A percentile compares a stretch with the other conserved stretches of the same genome.
These are phyloP conservation scores for Gobio occitaniae DNA, from an alignment of 2,797 vertebrate genomes.

Conservation along the genomic window DNA sequence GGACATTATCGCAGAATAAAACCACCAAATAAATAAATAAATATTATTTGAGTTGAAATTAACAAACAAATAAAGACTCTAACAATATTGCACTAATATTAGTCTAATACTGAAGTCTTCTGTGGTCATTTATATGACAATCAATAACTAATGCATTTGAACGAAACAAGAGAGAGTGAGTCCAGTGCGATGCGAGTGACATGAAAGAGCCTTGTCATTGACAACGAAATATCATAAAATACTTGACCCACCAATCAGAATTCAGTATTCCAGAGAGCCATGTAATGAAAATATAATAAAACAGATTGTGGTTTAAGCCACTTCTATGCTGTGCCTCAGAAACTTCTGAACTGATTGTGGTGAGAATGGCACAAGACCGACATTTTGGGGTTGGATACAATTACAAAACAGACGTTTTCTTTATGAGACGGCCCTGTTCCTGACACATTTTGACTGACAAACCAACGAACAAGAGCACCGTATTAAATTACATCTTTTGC, in stretches of 20 bases:
- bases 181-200: no score
- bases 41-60: background rate
- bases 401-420: background rate
- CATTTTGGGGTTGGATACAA: background rate
- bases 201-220: background rate
- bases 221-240: background rate
- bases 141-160: background rate
- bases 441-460: background rate
- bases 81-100: background rate
- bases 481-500: background rate
- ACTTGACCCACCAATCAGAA: background rate
- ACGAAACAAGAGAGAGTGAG: background rate
- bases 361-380: background rate
- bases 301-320: constrained; percentile 10
- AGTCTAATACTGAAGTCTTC: background rate
- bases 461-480: background rate
- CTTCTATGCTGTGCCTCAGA: background rate
- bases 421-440: background rate
- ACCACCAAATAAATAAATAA: background rate
- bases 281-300: constrained; percentile 6
- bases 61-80: background rate
- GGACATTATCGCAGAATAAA: background rate
- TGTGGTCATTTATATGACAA: background rate
- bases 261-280: background rate
- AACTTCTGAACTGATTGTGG: background rate